These are phyloP conservation scores for Gallinago jamesoni DNA, from an alignment of 2,113 vertebrate species.

Conservation along the genomic window DNA sequence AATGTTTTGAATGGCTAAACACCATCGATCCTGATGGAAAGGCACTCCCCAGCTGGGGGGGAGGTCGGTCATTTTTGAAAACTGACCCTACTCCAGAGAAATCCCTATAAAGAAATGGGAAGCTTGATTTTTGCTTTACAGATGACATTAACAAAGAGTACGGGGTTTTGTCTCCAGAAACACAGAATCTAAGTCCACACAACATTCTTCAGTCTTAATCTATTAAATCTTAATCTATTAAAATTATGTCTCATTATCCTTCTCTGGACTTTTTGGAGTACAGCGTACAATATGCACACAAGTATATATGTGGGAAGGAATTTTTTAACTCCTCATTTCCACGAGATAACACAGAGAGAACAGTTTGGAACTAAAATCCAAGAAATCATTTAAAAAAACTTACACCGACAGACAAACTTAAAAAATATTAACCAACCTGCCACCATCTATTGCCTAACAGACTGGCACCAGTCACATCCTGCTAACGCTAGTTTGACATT, in stretches of 20 bases:
- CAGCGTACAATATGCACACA: background rate
- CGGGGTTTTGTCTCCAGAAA: background rate
- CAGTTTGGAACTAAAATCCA: background rate
- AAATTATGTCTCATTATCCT: background rate
- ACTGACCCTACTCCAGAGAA: background rate
- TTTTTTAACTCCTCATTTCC: background rate
- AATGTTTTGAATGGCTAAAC: background rate
- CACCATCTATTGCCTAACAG: background rate
- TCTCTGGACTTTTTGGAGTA: background rate
- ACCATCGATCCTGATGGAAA: background rate
- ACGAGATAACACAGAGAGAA: background rate
- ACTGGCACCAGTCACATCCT: background rate
- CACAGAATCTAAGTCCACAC: background rate
- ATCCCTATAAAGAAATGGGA: background rate
- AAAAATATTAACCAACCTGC: background rate
- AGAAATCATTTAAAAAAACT: background rate
- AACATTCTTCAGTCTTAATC: background rate
- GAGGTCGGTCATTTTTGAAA: background rate
- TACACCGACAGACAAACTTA: background rate
- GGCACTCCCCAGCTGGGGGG: background rate
- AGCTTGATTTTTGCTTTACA: background rate
- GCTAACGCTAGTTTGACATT: background rate
- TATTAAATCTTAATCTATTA: background rate
- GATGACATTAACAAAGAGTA: background rate
- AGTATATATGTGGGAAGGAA: background rate